phyloP scores from a whole-genome alignment of 1,140 invertebrate genomes.

The Drosophila seguyi region DNA sequence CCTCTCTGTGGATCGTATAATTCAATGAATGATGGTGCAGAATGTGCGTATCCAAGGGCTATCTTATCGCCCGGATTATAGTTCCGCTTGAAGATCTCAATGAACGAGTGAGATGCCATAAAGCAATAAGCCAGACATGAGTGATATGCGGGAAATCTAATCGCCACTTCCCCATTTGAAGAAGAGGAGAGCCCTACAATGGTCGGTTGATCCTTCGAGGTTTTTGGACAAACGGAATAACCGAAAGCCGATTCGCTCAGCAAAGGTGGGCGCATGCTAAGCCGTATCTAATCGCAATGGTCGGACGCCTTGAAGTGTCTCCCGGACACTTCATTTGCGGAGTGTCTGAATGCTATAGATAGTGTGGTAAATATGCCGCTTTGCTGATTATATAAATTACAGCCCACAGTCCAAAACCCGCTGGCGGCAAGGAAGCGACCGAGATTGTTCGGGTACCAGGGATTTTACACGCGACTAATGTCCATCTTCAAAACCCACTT shows the following conservation, averaged over 20 bases:
- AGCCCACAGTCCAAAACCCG: background rate
- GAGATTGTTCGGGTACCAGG: slow-evolving; percentile 1
- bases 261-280: slow-evolving; percentile 51
- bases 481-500: slow-evolving; percentile 26
- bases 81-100: slow-evolving; percentile 31
- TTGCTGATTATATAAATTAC: slow-evolving; percentile 32
- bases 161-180: slow-evolving; percentile 11
- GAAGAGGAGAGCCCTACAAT: slow-evolving; percentile 13
- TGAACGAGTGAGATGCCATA: slow-evolving; percentile 13
- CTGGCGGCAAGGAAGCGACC: background rate
- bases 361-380: slow-evolving; percentile 38
- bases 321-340: slow-evolving; percentile 57
- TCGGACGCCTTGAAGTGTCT: slow-evolving; percentile 52
- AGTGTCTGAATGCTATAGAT: slow-evolving; percentile 58
- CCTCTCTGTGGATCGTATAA: slow-evolving; percentile 14
- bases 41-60: slow-evolving; percentile 34
- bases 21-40: slow-evolving; percentile 51
- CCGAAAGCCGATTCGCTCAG: slow-evolving; percentile 25
- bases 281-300: slow-evolving; percentile 65
- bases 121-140: slow-evolving; percentile 16
- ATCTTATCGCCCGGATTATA: slow-evolving; percentile 53
- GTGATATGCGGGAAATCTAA: slow-evolving; percentile 32
- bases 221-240: slow-evolving; percentile 3
- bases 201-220: slow-evolving; percentile 18
- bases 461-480: slow-evolving; percentile 31